phyloP scores from a whole-genome alignment of 2,888 invertebrate genomes.

The Brachyptera risi region DNA sequence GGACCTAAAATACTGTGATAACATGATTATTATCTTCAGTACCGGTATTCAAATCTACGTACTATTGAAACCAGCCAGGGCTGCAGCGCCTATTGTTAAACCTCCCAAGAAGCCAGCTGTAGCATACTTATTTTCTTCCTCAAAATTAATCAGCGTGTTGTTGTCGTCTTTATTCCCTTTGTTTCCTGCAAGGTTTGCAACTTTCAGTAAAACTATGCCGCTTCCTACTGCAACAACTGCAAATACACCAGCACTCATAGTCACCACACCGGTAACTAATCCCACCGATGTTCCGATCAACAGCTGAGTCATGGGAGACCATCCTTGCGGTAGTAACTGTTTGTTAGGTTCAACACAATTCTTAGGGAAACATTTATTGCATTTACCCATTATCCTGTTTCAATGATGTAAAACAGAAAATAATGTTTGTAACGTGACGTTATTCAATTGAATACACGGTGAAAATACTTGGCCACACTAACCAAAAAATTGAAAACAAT shows the following conservation, averaged over 20 bases:
- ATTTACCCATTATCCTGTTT: constrained; percentile 3
- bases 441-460: no score
- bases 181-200: neutral
- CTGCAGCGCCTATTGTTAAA: neutral
- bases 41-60: no score
- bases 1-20: no score
- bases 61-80: no score
- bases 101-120: neutral
- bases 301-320: neutral
- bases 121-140: neutral
- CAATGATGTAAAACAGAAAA: no score
- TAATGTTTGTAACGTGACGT: no score
- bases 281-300: neutral
- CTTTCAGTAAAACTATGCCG: neutral
- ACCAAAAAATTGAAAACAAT: no score
- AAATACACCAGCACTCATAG: neutral
- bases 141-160: neutral
- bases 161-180: neutral
- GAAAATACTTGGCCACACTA: no score
- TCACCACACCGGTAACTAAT: neutral
- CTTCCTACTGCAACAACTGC: neutral
- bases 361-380: neutral
- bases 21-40: no score
- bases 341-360: neutral
- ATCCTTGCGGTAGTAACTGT: neutral